Evolutionary conservation across 2,888 invertebrate genomes (phyloP).

Genomic region (Ophioninae sp.): DNA sequence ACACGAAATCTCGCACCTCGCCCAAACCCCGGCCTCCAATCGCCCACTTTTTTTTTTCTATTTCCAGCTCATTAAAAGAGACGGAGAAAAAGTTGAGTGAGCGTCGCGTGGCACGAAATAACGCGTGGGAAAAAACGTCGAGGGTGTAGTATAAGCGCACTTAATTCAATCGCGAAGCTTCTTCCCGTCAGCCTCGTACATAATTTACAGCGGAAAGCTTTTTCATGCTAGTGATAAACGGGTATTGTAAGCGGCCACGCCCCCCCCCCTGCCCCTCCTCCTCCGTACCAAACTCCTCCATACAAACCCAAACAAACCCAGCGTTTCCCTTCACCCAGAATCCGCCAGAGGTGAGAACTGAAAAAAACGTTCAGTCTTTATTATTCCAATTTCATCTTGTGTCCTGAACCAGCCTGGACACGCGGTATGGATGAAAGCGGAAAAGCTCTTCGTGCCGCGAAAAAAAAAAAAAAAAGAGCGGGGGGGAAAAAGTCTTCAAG

Average conservation of each 20-base stretch:
- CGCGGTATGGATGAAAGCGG: not conserved
- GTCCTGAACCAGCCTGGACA: not conserved
- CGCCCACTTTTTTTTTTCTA: not conserved
- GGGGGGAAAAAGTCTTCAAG: not conserved
- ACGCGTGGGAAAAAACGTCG: constrained; percentile 3
- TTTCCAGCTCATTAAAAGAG: not conserved
- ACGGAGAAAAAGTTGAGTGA: not conserved
- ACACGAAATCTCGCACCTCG: not conserved
- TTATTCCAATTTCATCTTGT: constrained; percentile 22
- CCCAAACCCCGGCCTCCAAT: no score
- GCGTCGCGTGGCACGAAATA: not conserved
- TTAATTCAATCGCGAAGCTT: constrained; percentile 11
- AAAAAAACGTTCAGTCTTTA: constrained; percentile 26
- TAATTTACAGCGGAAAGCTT: constrained; percentile 24
- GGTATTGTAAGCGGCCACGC: not conserved
- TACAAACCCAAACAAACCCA: no score
- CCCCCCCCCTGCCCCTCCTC: not conserved
- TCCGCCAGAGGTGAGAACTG: not conserved
- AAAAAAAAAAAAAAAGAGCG: not conserved
- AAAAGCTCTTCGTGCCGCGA: not conserved
- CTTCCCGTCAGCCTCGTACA: not conserved
- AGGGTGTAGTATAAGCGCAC: not conserved
- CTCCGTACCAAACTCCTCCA: no score
- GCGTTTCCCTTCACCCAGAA: no score
- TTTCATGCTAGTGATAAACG: constrained; percentile 11